These are phyloP conservation scores for Fulica atra DNA, from an alignment of 2,113 vertebrate genomes.

Conservation along the genomic window DNA sequence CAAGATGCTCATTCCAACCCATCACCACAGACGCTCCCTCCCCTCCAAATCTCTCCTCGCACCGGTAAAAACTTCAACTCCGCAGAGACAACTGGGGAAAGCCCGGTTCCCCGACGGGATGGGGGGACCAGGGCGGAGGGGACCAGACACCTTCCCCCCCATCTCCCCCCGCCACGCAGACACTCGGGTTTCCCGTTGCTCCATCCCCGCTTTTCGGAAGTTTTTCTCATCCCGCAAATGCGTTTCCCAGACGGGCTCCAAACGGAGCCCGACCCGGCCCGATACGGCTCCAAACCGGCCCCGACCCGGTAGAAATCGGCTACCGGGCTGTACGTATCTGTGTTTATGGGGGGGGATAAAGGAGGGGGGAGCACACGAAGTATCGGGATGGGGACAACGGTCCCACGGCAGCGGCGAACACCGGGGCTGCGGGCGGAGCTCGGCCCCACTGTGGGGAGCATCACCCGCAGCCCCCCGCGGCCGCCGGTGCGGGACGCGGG, in stretches of 20 bases:
- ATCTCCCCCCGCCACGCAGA: not conserved
- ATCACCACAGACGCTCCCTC: fast-evolving
- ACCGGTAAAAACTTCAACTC: not conserved
- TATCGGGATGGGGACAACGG: not conserved
- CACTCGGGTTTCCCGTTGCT: not conserved
- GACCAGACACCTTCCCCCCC: not conserved
- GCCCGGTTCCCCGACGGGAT: not conserved
- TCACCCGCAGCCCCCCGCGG: not conserved
- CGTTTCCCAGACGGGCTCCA: not conserved
- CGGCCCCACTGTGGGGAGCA: not conserved
- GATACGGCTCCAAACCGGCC: not conserved
- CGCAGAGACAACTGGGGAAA: not conserved
- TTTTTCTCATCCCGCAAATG: not conserved
- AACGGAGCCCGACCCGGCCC: not conserved
- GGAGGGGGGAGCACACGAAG: too few relatives aligned
- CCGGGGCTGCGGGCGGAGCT: not conserved
- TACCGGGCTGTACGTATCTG: not conserved
- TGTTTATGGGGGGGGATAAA: too few relatives aligned
- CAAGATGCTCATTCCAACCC: slow-evolving; percentile 38
- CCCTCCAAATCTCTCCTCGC: not conserved
- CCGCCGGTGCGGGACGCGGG: not conserved
- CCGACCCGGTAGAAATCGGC: not conserved
- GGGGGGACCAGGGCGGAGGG: too few relatives aligned
- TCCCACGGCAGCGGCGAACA: not conserved
- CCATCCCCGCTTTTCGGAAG: not conserved